Evolutionary conservation across 2,888 invertebrate species (phyloP), one percentile per base, ranked within the genome.

Genomic region (Tridacna crocea): DNA sequence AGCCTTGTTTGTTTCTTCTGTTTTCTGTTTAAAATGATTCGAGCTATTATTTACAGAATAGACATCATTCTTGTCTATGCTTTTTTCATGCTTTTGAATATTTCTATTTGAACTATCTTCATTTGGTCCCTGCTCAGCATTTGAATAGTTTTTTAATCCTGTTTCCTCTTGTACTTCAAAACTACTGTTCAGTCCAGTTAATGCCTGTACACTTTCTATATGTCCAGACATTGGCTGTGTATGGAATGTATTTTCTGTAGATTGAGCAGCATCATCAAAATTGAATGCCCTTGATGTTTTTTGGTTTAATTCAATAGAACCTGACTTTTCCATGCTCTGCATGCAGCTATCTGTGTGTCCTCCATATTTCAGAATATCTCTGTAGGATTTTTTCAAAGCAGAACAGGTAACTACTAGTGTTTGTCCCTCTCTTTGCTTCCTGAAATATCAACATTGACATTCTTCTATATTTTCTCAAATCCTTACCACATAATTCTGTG

Each of bases 371-470:
- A 92, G 77, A 48, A 91, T 84, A 15, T 90, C 77, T 77, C 94
- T 89, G 84, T 94, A 94, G 15, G 63, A 60, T 68, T 87, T 87
- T 88, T 94, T 94, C 61, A 94, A 87, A 1, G 94, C 93, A 19
- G 94, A 94, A 80, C 94, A 94, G 2, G 94, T 92, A 19, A 94
- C 84, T 46, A 91, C 85, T 24, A 84, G 88, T 66, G 87, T 84
- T 22, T 83, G 66, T 11, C 47, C 72, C 26, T 55, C 47, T 19
- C 4, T 24, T 13, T 36, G 11, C 17, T 58, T 26, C 3, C 70
- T 77, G 72, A 51, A 72, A 8, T 36, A 36, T 36, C 36, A 36
- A 8, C 8, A 36, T 4, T 8, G 8, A 36, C 36, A 36, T 36
- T 36, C 36, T 8, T 36, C 36, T 36, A 36, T 36, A 36, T 2